Evolutionary conservation across 2,797 vertebrate species (phyloP), one percentile per base, ranked within the genome.

Genomic region (Argya squamiceps): DNA sequence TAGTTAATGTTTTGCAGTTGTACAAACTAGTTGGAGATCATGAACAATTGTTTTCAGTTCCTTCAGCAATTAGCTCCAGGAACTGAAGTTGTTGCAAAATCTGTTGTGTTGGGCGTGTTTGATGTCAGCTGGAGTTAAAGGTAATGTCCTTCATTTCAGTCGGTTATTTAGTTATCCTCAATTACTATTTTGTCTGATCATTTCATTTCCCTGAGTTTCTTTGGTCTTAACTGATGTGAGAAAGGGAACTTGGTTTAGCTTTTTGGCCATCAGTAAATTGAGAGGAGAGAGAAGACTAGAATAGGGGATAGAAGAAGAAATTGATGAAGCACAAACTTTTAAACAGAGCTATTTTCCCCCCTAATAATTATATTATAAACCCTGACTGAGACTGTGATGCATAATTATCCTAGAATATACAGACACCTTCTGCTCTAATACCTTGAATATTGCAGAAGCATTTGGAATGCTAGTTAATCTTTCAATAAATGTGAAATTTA

Each of bases 291-390:
- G 80, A 69, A 85, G 39, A 95, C 64, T 78, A 86, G 87, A 81
- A 77, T 15, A 93, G 69, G 36, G 73, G 84, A 84, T 80, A 95
- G 56, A 91, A 88, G 76, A 52, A 96, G 71, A 96, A 95, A 95
- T 85, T 86, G 76, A 89, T 85, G 96, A 97, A 98, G 97, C 97
- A 97, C 97, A 98, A 97, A 97, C 89, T 97, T 98, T 91, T 97
- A 94, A 94, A 96, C 84, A 96, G 83, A 97, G 73, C 79, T 91
- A 65, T 96, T 97, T 97, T 89, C 20, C n/a, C 65, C 91, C 79
- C 27, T 47, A 32, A 69, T 83, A 89, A 89, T 92, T 88, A 76
- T 63, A 60, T 63, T 73, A 60, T 84, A 89, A 96, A 96, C 88
- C 68, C 79, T 78, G 81, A 91, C 94, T 84, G 84, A 90, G 89